Evolutionary conservation across 2,797 vertebrate genomes (phyloP), one percentile per base, ranked within the genome.

Genomic region (Poeciliopsis presidionis): DNA sequence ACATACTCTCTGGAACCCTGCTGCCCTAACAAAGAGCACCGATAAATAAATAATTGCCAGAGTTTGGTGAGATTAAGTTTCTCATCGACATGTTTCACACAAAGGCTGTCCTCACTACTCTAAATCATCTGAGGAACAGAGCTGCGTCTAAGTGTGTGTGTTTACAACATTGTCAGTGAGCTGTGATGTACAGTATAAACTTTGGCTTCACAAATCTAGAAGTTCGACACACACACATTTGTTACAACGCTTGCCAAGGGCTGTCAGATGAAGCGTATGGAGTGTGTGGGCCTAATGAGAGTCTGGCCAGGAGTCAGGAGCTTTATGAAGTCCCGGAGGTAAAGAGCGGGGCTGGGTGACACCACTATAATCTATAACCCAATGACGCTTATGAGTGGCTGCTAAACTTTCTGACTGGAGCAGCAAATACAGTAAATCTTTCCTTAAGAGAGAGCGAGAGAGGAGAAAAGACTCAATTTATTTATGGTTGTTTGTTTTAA

Each of bases 241-340:
- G 76, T 65, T 53, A 47, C 11, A 13, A 55, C 47, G 67, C 81
- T 86, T 78, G 90, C 89, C 90, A 91, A 90, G 41, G 39, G 73
- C 88, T 91, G 90, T 93, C 88, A 88, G 80, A 84, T 81, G 77
- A 86, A 86, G 85, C 90, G 89, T 84, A 93, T 85, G 92, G 88
- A 81, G 87, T 83, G 79, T 83, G 84, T 91, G 89, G 82, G 85
- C 80, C 86, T 88, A 84, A 90, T 90, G 87, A 91, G 87, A 76
- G 77, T 79, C 81, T 91, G 90, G 90, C 86, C 88, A 72, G 72
- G 85, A 88, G 84, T 93, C 88, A 89, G 89, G 89, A 92, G 87
- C 88, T 93, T 92, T 90, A 91, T 91, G 87, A 89, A 93, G 91
- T 93, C 94, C 86, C 92, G 45, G 87, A 93, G 91, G 90, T 92